Evolutionary conservation across 2,888 invertebrate species (phyloP).

Genomic region (Coelogynopora nodosa): DNA sequence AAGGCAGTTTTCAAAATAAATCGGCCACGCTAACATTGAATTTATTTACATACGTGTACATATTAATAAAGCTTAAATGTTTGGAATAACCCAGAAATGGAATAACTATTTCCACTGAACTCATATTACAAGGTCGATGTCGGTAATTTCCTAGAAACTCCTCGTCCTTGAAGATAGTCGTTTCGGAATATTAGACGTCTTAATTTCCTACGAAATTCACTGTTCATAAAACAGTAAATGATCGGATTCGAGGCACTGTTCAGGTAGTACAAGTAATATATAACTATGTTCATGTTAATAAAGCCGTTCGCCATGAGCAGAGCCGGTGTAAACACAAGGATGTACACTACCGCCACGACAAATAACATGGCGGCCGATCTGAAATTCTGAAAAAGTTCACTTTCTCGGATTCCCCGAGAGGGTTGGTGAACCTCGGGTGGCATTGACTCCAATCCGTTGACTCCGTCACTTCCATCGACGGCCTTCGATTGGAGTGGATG

Average conservation of each 20-base stretch:
- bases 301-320: conserved; percentile 27
- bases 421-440: neutral
- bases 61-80: too few relatives aligned
- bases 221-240: conserved; percentile 39
- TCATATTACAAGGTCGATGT: too few relatives aligned
- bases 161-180: neutral
- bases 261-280: conserved; percentile 37
- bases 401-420: conserved; percentile 8
- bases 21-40: too few relatives aligned
- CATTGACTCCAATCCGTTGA: neutral
- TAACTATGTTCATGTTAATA: neutral
- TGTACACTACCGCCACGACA: conserved; percentile 39
- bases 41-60: too few relatives aligned
- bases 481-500: neutral
- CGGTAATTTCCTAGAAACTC: neutral
- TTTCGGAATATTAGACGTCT: neutral
- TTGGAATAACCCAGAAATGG: too few relatives aligned
- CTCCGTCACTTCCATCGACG: neutral
- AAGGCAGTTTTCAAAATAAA: too few relatives aligned
- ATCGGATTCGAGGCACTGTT: conserved; percentile 39
- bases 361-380: conserved; percentile 36
- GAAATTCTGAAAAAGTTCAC: conserved; percentile 33
- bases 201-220: conserved; percentile 32
- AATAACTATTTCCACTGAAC: too few relatives aligned
- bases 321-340: conserved; percentile 36